Conservation (phyloP, 2,888 invertebrate species). For the Agrotis exclamationis region DNA sequence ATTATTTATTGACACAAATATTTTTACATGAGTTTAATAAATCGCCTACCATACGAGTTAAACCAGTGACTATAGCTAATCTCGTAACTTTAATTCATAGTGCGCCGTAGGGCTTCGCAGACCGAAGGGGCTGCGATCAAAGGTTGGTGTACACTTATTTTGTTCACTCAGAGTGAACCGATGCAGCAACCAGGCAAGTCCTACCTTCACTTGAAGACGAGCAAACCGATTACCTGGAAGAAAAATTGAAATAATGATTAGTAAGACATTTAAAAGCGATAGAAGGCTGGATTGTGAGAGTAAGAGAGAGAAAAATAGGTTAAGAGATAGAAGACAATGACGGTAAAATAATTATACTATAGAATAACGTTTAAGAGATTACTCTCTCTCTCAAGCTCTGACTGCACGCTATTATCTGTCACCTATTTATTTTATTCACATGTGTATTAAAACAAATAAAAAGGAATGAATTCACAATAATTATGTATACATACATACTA, state of each 20-base stretch:
- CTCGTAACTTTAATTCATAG: slow-evolving; percentile 68
- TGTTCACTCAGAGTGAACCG: slow-evolving; percentile 72
- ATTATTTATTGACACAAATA: neutral
- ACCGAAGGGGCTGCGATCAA: slow-evolving; percentile 73
- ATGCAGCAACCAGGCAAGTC: slow-evolving; percentile 71
- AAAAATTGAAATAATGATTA: neutral
- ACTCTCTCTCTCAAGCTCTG: too few relatives aligned
- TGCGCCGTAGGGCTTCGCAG: slow-evolving; percentile 68
- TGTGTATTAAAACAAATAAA: too few relatives aligned
- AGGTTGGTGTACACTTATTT: slow-evolving; percentile 62
- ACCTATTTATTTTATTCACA: too few relatives aligned
- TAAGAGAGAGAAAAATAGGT: neutral
- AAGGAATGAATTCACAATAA: too few relatives aligned
- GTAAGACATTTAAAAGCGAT: neutral
- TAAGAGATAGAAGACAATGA: neutral
- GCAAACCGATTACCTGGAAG: slow-evolving; percentile 76
- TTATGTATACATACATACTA: too few relatives aligned
- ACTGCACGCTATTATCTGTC: too few relatives aligned
- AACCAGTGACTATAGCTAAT: slow-evolving; percentile 14
- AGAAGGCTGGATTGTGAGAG: neutral
- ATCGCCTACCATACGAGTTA: neutral
- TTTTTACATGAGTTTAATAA: neutral
- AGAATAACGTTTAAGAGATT: too few relatives aligned
- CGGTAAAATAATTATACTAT: too few relatives aligned
- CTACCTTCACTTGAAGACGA: slow-evolving; percentile 74